Conservation (phyloP, 2,797 vertebrate genomes). For the Cossypha heuglini region DNA sequence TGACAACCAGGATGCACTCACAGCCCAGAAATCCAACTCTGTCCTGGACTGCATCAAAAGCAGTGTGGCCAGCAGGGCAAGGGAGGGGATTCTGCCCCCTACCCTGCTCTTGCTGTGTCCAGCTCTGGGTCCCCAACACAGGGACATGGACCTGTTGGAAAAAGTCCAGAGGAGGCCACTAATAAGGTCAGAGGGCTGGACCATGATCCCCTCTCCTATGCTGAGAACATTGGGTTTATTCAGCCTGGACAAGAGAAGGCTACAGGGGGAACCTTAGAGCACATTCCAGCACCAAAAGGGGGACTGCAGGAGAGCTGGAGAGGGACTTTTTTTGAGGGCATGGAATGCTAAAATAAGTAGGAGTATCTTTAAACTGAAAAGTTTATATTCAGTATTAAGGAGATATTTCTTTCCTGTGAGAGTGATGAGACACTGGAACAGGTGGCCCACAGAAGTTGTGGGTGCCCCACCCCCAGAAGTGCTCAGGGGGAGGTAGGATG, state of each 20-base stretch:
- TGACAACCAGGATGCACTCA: neutral
- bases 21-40: rapidly evolving
- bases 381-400: neutral
- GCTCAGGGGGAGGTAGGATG: too few species aligned
- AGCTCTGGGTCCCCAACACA: neutral
- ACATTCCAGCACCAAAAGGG: neutral
- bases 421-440: neutral
- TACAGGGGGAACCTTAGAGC: neutral
- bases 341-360: neutral
- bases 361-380: neutral
- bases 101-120: too few species aligned
- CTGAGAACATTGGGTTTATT: neutral
- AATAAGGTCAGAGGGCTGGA: neutral
- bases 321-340: neutral
- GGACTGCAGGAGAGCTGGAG: neutral
- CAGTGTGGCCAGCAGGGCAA: rapidly evolving
- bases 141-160: neutral
- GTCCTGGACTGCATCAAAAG: neutral
- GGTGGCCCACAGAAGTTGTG: neutral
- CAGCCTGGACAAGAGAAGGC: neutral
- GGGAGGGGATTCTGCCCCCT: neutral
- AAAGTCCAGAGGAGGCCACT: too few species aligned
- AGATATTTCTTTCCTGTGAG: neutral
- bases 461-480: rapidly evolving
- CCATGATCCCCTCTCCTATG: neutral